Conservation (phyloP, 2,888 invertebrate genomes). For the Tryphoninae sp. region DNA sequence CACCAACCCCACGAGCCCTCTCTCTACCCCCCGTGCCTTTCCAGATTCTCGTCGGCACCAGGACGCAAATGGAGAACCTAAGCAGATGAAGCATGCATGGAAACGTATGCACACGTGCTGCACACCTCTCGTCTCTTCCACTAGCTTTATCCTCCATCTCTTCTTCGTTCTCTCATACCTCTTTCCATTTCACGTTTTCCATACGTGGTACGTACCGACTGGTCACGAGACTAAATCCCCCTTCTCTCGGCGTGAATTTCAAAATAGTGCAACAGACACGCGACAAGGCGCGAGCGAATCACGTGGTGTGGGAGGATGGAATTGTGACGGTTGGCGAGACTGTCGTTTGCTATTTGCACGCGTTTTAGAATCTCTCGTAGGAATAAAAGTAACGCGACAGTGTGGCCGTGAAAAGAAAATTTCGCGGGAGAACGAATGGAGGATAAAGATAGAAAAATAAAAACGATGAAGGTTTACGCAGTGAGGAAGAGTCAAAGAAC, state of each 20-base stretch:
- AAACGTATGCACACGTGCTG: conserved; percentile 58
- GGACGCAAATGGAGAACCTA: conserved; percentile 51
- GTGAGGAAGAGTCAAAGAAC: not conserved
- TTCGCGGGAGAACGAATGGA: too few species aligned
- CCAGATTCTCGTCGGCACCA: conserved; percentile 53
- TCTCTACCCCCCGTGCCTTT: conserved; percentile 16
- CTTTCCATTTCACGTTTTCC: not conserved
- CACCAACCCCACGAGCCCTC: not conserved
- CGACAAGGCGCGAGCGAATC: too few species aligned
- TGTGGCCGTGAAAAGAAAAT: not conserved
- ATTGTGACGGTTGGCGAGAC: too few species aligned
- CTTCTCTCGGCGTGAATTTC: not conserved
- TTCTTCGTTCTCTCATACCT: not conserved
- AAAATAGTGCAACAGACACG: not conserved
- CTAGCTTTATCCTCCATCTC: not conserved
- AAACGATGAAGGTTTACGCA: not conserved
- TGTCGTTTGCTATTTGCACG: too few species aligned
- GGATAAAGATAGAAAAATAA: not conserved
- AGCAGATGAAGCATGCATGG: conserved; percentile 62
- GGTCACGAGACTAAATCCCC: not conserved
- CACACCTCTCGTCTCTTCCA: conserved; percentile 30
- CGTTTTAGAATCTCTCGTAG: not conserved
- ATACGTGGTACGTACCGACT: not conserved
- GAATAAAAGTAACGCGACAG: not conserved
- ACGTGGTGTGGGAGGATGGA: too few species aligned